Percentiles rank a stretch among this genome's conserved stretches.
These are phyloP conservation scores for Andrena cerasifolii DNA, from an alignment of 1,140 invertebrate species.

Conservation along the genomic window DNA sequence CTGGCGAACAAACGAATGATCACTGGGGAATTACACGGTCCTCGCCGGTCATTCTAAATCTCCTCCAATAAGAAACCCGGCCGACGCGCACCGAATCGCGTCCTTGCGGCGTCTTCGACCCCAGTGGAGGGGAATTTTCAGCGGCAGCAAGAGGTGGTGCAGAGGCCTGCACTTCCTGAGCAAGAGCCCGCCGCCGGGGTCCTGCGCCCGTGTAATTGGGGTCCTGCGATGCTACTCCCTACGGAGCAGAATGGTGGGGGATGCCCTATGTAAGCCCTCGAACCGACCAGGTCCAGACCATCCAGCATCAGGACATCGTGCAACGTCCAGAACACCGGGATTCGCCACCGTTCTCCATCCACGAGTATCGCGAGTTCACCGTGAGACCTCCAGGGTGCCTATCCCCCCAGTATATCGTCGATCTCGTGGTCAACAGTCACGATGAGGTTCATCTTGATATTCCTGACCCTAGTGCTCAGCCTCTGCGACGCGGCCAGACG, in stretches of 20 bases:
- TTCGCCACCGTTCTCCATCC: background rate
- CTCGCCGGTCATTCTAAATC: slow-evolving; percentile 57
- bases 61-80: slow-evolving; percentile 56
- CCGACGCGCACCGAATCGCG: slow-evolving; percentile 13
- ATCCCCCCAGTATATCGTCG: background rate
- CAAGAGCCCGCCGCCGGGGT: slow-evolving; percentile 71
- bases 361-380: slow-evolving; percentile 22
- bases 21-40: background rate
- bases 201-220: slow-evolving; percentile 80
- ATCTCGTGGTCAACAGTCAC: background rate
- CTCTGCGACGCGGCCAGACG: slow-evolving; percentile 43
- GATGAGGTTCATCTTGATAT: slow-evolving; percentile 41
- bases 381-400: slow-evolving; percentile 14
- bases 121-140: slow-evolving; percentile 36
- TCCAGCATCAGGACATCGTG: slow-evolving; percentile 79
- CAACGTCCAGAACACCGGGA: slow-evolving; percentile 66
- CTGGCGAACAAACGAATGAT: background rate
- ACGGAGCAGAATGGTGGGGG: slow-evolving; percentile 76
- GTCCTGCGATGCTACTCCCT: slow-evolving; percentile 74
- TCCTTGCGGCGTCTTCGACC: slow-evolving; percentile 48
- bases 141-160: slow-evolving; percentile 20
- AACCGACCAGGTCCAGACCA: slow-evolving; percentile 80
- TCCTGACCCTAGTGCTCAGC: slow-evolving; percentile 23
- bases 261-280: slow-evolving; percentile 82
- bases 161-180: slow-evolving; percentile 75